Conservation (phyloP, 30 jellyfish, hydroid and myxozoan genomes). For the Mastigias papua region DNA sequence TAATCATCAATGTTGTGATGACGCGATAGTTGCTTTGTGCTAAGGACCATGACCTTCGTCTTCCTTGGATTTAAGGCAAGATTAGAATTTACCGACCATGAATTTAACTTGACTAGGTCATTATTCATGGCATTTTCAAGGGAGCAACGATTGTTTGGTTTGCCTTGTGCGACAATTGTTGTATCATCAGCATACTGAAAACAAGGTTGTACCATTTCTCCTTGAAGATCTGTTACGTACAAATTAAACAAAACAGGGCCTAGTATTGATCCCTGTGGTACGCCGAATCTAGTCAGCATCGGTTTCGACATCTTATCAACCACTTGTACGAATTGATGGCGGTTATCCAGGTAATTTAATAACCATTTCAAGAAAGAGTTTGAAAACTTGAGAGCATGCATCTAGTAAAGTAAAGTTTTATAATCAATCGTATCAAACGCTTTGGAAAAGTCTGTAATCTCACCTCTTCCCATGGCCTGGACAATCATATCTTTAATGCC, state of each 20-base stretch:
- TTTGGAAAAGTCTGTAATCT: constrained; percentile 77
- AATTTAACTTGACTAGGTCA: constrained; percentile 24
- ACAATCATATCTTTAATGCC: constrained; percentile 42
- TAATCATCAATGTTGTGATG: constrained; percentile 33
- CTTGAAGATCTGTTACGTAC: too few relatives aligned
- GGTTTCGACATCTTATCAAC: too few relatives aligned
- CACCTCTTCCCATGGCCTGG: constrained; percentile 71
- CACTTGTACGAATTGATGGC: too few relatives aligned
- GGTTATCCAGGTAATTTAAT: too few relatives aligned
- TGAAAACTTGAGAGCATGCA: constrained; percentile 66
- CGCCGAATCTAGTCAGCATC: too few relatives aligned
- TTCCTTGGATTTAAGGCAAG: constrained; percentile 63
- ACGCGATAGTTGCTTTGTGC: constrained; percentile 47
- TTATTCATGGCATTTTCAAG: constrained; percentile 41
- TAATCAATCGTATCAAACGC: constrained; percentile 82
- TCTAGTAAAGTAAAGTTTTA: constrained; percentile 42
- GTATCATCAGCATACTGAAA: constrained; percentile 35
- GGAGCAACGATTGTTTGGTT: constrained; percentile 37
- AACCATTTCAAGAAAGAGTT: constrained; percentile 53
- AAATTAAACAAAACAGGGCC: too few relatives aligned
- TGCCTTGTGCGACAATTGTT: constrained; percentile 18
- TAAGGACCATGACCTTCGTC: constrained; percentile 53
- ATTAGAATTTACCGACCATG: constrained; percentile 27
- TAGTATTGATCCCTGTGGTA: too few relatives aligned
- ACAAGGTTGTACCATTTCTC: constrained; percentile 8